Evolutionary conservation across 2,888 invertebrate species (phyloP), one percentile per base, ranked within the genome.

Genomic region (Melinaea marsaeus): DNA sequence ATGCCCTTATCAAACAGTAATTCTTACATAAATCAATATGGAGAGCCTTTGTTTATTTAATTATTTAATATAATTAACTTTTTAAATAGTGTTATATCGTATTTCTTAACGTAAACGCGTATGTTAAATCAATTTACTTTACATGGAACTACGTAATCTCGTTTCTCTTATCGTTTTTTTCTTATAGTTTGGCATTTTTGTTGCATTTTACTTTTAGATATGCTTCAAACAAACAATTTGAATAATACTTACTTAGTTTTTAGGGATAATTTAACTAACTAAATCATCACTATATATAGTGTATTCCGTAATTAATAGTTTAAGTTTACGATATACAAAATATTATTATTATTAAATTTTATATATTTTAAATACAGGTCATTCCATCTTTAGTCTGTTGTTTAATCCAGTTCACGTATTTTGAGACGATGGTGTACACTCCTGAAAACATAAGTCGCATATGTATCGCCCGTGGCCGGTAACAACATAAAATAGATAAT

Each of bases 391-490:
- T 60, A 22, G 88, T 88, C 69, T 90, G 79, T 65, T 85, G 73
- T 69, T 81, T 82, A 54, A 93, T 92, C 93, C 93, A 93, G 4
- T 78, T 71, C 47, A 88, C 72, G 72, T 90, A 93, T 71, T 92
- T 86, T 3, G 90, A 78, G 2, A 93, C 92, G 55, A 92, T 86
- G 0, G 93, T 93, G 73, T 93, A 93, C 47, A 93, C 90, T 63
- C 93, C 93, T 81, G 89, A 69, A 74, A 68, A 54, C 9, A 13
- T 22, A 22, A 22, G 4, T 2, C 5, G 6, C 22, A 32, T 32
- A 51, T 51, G 22, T 9, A 32, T 3, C n/a, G 32, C 7, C 51
- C 7, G 11, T 11, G 22, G 22, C 22, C 1, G 22, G 22, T 22
- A 22, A 22, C 22, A 1, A 22, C 22, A 22, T 22, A 22, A 22